Evolutionary conservation across 2,113 vertebrate species (phyloP).

Genomic region (Aegithalos caudatus): DNA sequence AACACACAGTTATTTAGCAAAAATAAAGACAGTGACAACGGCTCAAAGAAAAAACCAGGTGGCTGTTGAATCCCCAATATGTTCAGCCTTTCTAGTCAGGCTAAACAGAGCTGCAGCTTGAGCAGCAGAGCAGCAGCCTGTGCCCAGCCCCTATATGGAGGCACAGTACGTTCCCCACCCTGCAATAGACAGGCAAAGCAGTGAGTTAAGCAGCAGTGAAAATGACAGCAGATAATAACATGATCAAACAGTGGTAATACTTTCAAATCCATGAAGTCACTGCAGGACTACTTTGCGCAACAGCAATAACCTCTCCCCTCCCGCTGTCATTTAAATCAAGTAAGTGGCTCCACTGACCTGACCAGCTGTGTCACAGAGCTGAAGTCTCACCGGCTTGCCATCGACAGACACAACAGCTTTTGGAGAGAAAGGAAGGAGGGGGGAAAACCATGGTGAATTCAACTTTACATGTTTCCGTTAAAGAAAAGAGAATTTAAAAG

Average conservation of each 20-base stretch:
- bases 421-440: background rate
- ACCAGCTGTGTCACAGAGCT: slow-evolving; percentile 92
- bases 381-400: slow-evolving; percentile 85
- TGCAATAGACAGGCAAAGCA: background rate
- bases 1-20: background rate
- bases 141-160: background rate
- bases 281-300: background rate
- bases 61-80: background rate
- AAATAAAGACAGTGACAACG: background rate
- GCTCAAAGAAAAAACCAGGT: background rate
- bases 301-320: slow-evolving; percentile 2
- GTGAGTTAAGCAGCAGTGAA: background rate
- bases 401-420: slow-evolving; percentile 89
- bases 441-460: background rate
- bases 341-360: slow-evolving; percentile 81
- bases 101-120: background rate
- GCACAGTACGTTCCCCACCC: background rate
- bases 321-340: background rate
- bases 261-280: slow-evolving; percentile 28
- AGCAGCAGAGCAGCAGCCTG: background rate
- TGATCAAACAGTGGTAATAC: background rate
- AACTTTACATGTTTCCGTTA: background rate
- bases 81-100: background rate
- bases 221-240: background rate
- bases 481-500: background rate